phyloP scores from a whole-genome alignment of 2,888 invertebrate genomes.

The Tenodera sinensis region DNA sequence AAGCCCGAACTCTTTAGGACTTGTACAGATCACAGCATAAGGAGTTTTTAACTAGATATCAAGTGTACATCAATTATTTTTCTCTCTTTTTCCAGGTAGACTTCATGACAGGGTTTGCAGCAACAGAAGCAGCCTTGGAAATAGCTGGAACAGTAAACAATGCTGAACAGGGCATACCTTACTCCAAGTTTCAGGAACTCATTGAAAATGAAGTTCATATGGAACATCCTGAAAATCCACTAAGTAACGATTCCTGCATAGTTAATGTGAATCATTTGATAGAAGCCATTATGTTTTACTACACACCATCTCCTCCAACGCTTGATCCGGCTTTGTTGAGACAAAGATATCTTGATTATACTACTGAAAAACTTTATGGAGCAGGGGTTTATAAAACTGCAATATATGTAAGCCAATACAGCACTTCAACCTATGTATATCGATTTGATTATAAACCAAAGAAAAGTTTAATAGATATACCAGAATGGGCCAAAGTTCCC shows the following conservation, averaged over 20 bases:
- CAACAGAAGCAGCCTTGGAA: constrained; percentile 74
- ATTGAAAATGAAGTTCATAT: constrained; percentile 59
- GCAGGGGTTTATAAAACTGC: constrained; percentile 61
- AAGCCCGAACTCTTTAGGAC: too few species aligned
- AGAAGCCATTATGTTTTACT: constrained; percentile 74
- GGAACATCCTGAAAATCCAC: constrained; percentile 50
- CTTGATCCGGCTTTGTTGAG: constrained; percentile 59
- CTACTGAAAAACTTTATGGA: constrained; percentile 71
- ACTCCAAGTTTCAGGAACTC: constrained; percentile 58
- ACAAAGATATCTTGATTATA: constrained; percentile 65
- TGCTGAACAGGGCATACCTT: constrained; percentile 58
- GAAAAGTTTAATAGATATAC: constrained; percentile 49
- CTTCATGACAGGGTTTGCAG: constrained; percentile 67
- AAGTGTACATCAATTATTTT: neutral
- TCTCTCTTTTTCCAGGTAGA: constrained; percentile 25
- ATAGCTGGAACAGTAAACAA: constrained; percentile 52
- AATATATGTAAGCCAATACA: constrained; percentile 18
- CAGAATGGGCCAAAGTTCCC: constrained; percentile 75
- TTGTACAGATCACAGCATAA: too few species aligned
- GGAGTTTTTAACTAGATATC: too few species aligned
- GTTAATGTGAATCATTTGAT: constrained; percentile 45
- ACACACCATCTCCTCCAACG: constrained; percentile 63
- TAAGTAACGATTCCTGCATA: constrained; percentile 50
- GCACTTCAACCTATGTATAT: constrained; percentile 60
- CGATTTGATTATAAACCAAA: constrained; percentile 59